Evolutionary conservation across 2,797 vertebrate species (phyloP), one percentile per base, ranked within the genome.

Genomic region (Pseudochirops cupreus): DNA sequence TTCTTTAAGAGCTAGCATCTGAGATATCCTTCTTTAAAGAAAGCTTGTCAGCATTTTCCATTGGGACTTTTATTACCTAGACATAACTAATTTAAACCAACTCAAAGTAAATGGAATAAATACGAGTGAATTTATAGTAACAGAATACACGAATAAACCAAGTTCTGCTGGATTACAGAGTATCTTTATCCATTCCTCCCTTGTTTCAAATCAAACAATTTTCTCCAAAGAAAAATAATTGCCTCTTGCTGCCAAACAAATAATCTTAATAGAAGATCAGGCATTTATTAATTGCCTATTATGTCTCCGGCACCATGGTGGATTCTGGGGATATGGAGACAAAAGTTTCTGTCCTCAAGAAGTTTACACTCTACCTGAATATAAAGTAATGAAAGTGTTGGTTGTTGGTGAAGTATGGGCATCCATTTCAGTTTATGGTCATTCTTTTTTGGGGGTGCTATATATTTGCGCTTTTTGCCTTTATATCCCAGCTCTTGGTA

Each of bases 191-290:
- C 91, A 24, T 82, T 92, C 33, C 9, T 13, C 18, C 46, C 92
- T 62, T 33, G 18, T 93, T 94, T 62, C 90, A 14, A 56, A 92
- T 39, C 31, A 56, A 92, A 95, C 54, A 91, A 26, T 1, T 28
- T 91, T 82, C 95, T 94, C 92, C 33, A 57, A 55, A 94, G 58
- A 94, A 96, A 95, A 91, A 6, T 93, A 21, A 95, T 91, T 94
- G 10, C 5, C 16, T 0, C 4, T 94, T 52, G 67, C 46, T 67
- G 57, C 55, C 57, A 82, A 82, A 24, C 39, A 46, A 7, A 46
- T 46, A 9, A 9, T 82, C 2, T 24, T 26, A 46, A 82, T 82
- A 82, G 39, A 82, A 46, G 46, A 24, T 46, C 21, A 26, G 31
- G 28, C 16, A 91, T 91, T 54, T 91, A 31, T 54, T 91, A 33